Evolutionary conservation across 2,113 vertebrate species (phyloP).

Genomic region (Epinephelus fuscoguttatus): DNA sequence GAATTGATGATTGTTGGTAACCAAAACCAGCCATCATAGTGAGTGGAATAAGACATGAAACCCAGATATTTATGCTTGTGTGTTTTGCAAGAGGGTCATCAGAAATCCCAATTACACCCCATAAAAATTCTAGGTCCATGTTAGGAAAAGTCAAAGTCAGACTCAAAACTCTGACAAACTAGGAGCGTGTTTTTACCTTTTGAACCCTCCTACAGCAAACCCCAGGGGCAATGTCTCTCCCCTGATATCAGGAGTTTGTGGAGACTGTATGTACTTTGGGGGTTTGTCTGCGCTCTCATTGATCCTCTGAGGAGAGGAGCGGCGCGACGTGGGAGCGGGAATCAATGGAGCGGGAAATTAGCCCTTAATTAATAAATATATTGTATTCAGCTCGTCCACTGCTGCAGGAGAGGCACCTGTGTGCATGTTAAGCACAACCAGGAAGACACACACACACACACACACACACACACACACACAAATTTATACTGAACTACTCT

Average conservation of each 20-base stretch:
- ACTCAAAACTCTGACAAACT: neutral
- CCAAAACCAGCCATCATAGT: too few relatives aligned
- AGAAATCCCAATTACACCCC: too few relatives aligned
- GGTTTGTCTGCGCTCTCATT: conserved; percentile 18
- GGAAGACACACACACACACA: neutral
- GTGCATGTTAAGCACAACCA: conserved; percentile 33
- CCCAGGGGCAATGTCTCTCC: neutral
- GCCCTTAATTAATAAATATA: conserved; percentile 71
- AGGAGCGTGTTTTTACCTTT: neutral
- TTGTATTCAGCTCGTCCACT: conserved; percentile 51
- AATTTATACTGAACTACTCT: neutral
- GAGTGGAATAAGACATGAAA: too few relatives aligned
- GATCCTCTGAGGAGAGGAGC: conserved; percentile 36
- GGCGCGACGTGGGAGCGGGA: conserved; percentile 49
- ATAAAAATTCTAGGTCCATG: too few relatives aligned
- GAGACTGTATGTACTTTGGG: neutral
- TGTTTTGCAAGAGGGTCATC: too few relatives aligned
- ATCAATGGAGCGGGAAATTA: conserved; percentile 70
- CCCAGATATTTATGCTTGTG: too few relatives aligned
- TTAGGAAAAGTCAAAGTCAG: too few relatives aligned
- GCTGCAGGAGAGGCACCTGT: conserved; percentile 45
- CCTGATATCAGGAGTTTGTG: neutral
- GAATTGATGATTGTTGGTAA: too few relatives aligned
- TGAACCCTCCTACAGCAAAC: neutral
- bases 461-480: neutral